phyloP scores from a whole-genome alignment of 2,113 vertebrate species.

The Chauna torquata region DNA sequence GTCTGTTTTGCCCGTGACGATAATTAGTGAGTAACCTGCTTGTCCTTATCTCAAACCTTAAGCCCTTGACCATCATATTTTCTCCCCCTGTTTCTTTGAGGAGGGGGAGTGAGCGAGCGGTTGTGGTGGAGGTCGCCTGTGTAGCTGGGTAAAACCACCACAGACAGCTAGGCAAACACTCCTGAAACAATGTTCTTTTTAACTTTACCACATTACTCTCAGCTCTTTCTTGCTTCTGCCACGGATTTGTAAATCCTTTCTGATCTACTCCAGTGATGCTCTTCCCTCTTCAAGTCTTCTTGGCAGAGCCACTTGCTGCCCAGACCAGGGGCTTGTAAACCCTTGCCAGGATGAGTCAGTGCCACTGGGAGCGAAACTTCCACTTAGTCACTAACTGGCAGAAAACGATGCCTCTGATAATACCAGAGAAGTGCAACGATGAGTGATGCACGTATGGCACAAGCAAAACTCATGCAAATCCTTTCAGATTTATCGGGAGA shows the following conservation, averaged over 20 bases:
- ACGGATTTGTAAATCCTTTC: background rate
- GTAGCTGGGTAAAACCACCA: no score
- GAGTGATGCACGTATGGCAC: background rate
- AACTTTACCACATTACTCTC: background rate
- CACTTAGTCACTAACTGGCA: background rate
- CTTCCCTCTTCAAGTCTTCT: background rate
- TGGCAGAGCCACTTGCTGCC: accelerated
- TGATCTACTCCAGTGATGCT: background rate
- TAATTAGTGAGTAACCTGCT: no score
- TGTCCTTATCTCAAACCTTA: no score
- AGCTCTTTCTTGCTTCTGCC: background rate
- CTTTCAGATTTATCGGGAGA: background rate
- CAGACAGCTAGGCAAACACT: background rate
- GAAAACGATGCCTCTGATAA: background rate
- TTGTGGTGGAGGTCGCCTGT: no score
- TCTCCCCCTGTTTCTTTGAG: no score
- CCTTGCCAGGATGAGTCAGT: background rate
- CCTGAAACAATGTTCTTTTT: background rate
- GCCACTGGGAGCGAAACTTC: background rate
- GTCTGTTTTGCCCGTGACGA: no score
- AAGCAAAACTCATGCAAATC: background rate
- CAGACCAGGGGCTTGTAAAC: background rate
- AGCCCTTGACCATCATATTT: no score
- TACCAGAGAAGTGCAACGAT: background rate
- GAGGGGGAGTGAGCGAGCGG: no score